Percentiles rank a stretch among this genome's conserved stretches.
phyloP scores from a whole-genome alignment of 2,797 vertebrate species.

The Lemur catta region DNA sequence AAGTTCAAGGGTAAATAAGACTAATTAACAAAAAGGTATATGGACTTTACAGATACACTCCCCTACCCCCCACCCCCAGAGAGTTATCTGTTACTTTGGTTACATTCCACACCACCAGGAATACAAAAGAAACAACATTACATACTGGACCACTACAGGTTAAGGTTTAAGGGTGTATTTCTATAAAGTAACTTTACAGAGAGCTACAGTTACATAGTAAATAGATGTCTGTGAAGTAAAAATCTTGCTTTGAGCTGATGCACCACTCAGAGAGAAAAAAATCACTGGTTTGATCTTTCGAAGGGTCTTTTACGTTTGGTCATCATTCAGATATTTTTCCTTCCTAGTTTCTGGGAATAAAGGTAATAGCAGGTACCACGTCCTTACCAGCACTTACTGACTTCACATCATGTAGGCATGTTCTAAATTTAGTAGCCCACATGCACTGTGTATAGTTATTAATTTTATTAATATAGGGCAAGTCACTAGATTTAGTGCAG shows the following conservation, averaged over 20 bases:
- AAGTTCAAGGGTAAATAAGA: background rate
- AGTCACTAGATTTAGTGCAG: fast-evolving
- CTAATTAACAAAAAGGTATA: background rate
- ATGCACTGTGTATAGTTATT: fast-evolving
- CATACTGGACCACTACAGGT: fast-evolving
- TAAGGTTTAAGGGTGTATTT: background rate
- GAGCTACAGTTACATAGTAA: fast-evolving
- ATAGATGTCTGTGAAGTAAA: fast-evolving
- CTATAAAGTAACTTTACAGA: background rate
- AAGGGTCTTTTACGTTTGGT: background rate
- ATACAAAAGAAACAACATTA: fast-evolving
- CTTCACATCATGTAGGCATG: fast-evolving
- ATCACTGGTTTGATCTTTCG: background rate
- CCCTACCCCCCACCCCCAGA: background rate
- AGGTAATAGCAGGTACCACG: fast-evolving
- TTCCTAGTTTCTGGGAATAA: background rate
- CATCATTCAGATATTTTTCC: background rate
- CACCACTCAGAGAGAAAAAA: background rate
- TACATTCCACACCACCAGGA: background rate
- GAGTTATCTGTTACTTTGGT: background rate
- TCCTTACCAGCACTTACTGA: fast-evolving
- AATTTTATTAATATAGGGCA: fast-evolving
- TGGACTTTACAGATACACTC: background rate
- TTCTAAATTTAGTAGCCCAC: fast-evolving
- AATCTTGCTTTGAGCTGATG: background rate